Base-by-base conservation (phyloP, 2,888 invertebrate genomes). In the Coremacera marginata region DNA sequence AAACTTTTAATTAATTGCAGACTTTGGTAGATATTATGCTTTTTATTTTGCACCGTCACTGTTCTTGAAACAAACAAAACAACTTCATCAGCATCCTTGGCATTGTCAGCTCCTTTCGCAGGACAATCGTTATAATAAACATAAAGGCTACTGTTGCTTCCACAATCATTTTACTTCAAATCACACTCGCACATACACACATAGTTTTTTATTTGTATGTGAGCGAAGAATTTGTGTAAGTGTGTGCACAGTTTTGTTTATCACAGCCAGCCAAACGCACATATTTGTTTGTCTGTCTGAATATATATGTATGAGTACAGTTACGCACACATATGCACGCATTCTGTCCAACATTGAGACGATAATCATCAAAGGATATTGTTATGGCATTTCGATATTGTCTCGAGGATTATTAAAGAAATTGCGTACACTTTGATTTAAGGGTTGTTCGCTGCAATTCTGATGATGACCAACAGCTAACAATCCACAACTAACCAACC, bases 351-450 rank as follows among this genome's bases (percentile, higher is more conserved):
- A 82, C 80, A 49, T 4, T 83, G 81, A 51, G 80, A 76, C 86
- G 84, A 87, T 87, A 88, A 87, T 86, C 87, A 87, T 88, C 86
- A 86, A 88, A 86, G 87, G 86, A 87, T 87, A 87, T 88, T 87
- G 88, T 87, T 87, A 87, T 87, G 83, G 86, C 84, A 83, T 84
- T 87, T 85, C 86, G 86, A 87, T 87, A 88, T 87, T 87, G 87
- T 87, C 87, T 86, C 84, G 87, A 86, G 86, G 87, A 88, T 87
- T 88, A 87, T 88, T 86, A 87, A 85, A 83, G 84, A 86, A 87
- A 88, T 87, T 88, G 86, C 86, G 85, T 82, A 82, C 84, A 84
- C 87, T 86, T 84, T 87, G 87, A 87, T 87, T 87, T 87, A 87
- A 87, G 87, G 87, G 87, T 87, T 87, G 87, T 79, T 76, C 77